Conservation (phyloP, 2,888 invertebrate species). For the Rhingia rostrata region DNA sequence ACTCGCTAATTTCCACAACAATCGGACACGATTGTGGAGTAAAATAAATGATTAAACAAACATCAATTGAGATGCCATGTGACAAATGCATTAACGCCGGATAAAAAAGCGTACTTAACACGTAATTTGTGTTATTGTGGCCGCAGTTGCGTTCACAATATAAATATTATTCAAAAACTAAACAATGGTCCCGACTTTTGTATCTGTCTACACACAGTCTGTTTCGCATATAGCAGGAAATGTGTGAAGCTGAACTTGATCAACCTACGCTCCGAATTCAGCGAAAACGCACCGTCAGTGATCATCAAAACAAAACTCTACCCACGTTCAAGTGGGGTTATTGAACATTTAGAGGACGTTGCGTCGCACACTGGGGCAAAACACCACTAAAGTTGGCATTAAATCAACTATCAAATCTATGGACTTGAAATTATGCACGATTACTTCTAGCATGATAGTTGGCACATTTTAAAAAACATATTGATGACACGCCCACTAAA, state of each 20-base stretch:
- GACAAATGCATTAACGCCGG: background rate
- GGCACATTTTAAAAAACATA: too few species aligned
- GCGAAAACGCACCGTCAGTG: conserved; percentile 10
- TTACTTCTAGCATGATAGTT: too few species aligned
- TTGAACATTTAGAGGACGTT: conserved; percentile 58
- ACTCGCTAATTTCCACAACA: background rate
- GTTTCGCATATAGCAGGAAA: conserved; percentile 5
- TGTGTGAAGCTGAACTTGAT: background rate
- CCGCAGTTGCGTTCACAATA: background rate
- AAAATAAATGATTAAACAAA: background rate
- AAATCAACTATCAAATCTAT: too few species aligned
- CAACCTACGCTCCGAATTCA: conserved; percentile 18
- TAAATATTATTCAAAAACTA: background rate
- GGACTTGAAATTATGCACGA: too few species aligned
- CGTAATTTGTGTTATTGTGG: background rate
- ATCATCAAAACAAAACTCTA: conserved; percentile 22
- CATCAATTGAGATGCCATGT: background rate
- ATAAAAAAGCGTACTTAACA: background rate
- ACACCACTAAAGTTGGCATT: too few species aligned
- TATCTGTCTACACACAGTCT: background rate
- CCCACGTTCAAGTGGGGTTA: conserved; percentile 44
- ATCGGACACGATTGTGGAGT: background rate
- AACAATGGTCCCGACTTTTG: too few species aligned
- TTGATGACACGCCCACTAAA: too few species aligned
- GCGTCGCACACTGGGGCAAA: too few species aligned